A percentile compares a stretch with the other conserved stretches of the same genome.
Evolutionary conservation across 2,888 invertebrate species (phyloP).

Genomic region (Pheosia tremula): DNA sequence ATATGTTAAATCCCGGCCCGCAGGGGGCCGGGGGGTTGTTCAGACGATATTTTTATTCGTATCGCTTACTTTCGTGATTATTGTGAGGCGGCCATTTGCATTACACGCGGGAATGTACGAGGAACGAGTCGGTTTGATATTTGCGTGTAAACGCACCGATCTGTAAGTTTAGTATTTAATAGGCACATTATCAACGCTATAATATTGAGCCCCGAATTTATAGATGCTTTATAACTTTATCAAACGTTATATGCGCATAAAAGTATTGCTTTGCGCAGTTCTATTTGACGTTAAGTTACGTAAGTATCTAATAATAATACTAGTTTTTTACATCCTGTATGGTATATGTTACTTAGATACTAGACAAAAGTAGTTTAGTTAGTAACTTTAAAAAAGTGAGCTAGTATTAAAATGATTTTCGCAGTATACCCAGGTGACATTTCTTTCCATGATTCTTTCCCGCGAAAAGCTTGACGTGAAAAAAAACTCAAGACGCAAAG

Average conservation of each 20-base stretch:
- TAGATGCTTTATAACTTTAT: too few relatives aligned
- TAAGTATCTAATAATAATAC: too few relatives aligned
- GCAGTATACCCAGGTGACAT: slow-evolving; percentile 54
- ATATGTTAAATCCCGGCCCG: slow-evolving; percentile 79
- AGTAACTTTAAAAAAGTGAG: neutral
- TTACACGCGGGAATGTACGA: slow-evolving; percentile 46
- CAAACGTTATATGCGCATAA: too few relatives aligned
- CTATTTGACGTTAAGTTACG: too few relatives aligned
- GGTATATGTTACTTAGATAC: too few relatives aligned
- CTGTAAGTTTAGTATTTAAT: neutral
- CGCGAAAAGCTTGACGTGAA: slow-evolving; percentile 44
- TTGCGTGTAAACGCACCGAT: slow-evolving; percentile 10
- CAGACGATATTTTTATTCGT: slow-evolving; percentile 79
- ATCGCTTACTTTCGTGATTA: slow-evolving; percentile 83
- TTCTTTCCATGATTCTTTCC: slow-evolving; percentile 57
- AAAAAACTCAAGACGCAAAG: slow-evolving; percentile 46
- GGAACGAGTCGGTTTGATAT: slow-evolving; percentile 42
- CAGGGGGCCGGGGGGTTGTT: slow-evolving; percentile 59
- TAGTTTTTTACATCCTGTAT: too few relatives aligned
- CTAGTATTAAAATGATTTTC: slow-evolving; percentile 51
- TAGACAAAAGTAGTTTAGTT: too few relatives aligned
- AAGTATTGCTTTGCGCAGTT: too few relatives aligned
- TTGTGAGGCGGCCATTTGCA: slow-evolving; percentile 80
- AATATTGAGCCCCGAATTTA: too few relatives aligned
- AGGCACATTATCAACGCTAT: too few relatives aligned